A percentile compares a stretch with the other conserved stretches of the same genome.
Conservation (phyloP, 1,140 invertebrate genomes). For the Drosophila truncata region DNA sequence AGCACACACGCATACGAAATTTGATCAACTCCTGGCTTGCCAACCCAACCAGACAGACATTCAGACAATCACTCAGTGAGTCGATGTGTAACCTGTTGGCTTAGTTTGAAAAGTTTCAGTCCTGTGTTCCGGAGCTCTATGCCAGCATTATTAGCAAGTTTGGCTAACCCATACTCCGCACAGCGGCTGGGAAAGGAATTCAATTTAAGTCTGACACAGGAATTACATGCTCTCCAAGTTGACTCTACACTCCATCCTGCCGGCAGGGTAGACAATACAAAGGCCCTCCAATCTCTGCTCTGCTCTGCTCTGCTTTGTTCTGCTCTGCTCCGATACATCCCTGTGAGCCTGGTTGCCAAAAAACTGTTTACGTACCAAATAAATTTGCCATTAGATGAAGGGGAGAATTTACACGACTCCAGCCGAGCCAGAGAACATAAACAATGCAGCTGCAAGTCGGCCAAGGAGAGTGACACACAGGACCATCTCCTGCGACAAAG, state of each 20-base stretch:
- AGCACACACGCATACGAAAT: constrained; percentile 50
- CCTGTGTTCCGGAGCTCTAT: neutral
- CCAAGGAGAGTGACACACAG: constrained; percentile 65
- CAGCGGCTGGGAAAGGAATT: constrained; percentile 37
- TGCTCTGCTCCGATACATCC: constrained; percentile 16
- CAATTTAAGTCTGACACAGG: constrained; percentile 59
- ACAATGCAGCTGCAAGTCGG: constrained; percentile 76
- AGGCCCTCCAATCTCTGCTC: constrained; percentile 22
- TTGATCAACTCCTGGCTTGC: constrained; percentile 58
- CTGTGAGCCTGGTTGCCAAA: constrained; percentile 36
- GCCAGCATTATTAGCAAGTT: constrained; percentile 54
- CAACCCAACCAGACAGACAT: constrained; percentile 32
- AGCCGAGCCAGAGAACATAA: constrained; percentile 58
- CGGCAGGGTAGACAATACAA: constrained; percentile 24
- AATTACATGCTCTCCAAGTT: constrained; percentile 50
- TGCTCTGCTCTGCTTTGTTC: too few species aligned
- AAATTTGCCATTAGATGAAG: constrained; percentile 75
- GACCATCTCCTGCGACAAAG: constrained; percentile 22
- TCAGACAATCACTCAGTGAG: constrained; percentile 51
- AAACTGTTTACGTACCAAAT: constrained; percentile 73
- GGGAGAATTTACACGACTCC: constrained; percentile 55
- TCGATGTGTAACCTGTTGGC: constrained; percentile 56
- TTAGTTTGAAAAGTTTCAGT: constrained; percentile 32
- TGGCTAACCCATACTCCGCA: constrained; percentile 24
- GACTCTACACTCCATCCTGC: constrained; percentile 17